These are phyloP conservation scores for Acleris literana DNA, from an alignment of 2,888 invertebrate genomes.

Conservation along the genomic window DNA sequence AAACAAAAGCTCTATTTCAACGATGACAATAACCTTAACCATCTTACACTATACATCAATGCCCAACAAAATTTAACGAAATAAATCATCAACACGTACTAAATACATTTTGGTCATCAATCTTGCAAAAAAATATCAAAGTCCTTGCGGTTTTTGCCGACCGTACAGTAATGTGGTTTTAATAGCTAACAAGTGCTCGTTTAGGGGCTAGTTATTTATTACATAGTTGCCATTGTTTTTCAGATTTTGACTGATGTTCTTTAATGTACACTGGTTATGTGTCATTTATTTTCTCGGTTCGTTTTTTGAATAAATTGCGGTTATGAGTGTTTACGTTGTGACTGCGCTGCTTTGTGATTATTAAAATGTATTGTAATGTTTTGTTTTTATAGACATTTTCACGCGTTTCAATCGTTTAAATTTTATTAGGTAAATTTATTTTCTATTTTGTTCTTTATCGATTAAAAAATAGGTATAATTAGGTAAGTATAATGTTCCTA, in stretches of 20 bases:
- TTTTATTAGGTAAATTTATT: no score
- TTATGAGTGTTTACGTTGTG: constrained; percentile 24
- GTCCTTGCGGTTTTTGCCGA: constrained; percentile 25
- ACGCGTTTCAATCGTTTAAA: no score
- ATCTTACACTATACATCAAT: constrained; percentile 1
- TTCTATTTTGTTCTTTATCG: no score
- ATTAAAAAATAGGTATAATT: no score
- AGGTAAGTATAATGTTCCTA: no score
- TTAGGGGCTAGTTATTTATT: constrained; percentile 63
- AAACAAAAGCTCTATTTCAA: background rate
- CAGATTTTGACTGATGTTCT: constrained; percentile 65
- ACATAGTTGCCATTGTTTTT: constrained; percentile 71
- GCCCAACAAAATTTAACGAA: constrained; percentile 7
- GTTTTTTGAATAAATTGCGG: constrained; percentile 22
- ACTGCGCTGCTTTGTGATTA: background rate
- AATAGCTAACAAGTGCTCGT: constrained; percentile 52
- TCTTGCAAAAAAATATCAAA: constrained; percentile 20
- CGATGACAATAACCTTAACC: background rate
- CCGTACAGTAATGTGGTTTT: constrained; percentile 45
- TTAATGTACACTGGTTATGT: constrained; percentile 65
- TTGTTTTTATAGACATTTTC: no score
- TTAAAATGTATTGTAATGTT: no score
- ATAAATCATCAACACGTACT: constrained; percentile 21
- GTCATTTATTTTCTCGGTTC: constrained; percentile 52
- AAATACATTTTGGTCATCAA: constrained; percentile 18